These are phyloP conservation scores for Nemotelus pantherinus DNA, from an alignment of 2,888 invertebrate species.

Conservation along the genomic window DNA sequence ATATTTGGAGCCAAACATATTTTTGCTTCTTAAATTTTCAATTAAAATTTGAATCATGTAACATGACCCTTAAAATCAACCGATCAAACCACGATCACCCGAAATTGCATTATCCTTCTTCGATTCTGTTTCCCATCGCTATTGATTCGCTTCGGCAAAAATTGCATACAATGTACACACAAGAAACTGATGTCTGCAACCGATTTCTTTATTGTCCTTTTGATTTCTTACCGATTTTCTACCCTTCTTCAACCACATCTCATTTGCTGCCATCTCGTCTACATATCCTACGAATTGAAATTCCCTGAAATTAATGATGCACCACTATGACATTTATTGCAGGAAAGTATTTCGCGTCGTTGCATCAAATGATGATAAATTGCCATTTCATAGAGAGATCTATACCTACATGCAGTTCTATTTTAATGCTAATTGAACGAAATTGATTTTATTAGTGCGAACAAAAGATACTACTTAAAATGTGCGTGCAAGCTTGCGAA, in stretches of 20 bases:
- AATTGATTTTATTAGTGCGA: slow-evolving; percentile 44
- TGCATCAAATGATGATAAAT: slow-evolving; percentile 44
- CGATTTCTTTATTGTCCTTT: neutral
- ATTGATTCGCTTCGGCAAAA: slow-evolving; percentile 28
- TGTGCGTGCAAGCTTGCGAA: too few relatives aligned
- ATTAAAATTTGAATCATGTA: too few relatives aligned
- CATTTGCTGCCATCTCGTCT: neutral
- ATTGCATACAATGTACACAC: slow-evolving; percentile 35
- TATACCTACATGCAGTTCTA: neutral
- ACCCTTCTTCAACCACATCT: slow-evolving; percentile 2
- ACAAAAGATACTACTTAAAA: neutral
- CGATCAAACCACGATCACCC: neutral
- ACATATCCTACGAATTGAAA: slow-evolving; percentile 26
- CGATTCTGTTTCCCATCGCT: slow-evolving; percentile 12
- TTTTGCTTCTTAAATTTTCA: too few relatives aligned
- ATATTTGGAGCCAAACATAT: too few relatives aligned
- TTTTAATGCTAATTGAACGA: slow-evolving; percentile 45
- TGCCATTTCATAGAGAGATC: slow-evolving; percentile 32
- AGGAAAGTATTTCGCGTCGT: slow-evolving; percentile 25
- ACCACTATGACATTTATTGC: slow-evolving; percentile 41
- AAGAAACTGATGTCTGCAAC: slow-evolving; percentile 10
- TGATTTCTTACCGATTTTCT: neutral
- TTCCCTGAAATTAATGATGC: slow-evolving; percentile 30
- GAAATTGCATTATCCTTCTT: slow-evolving; percentile 14
- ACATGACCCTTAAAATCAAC: neutral